These are phyloP conservation scores for Varanus komodoensis DNA, from an alignment of 2,113 vertebrate genomes.

Conservation along the genomic window DNA sequence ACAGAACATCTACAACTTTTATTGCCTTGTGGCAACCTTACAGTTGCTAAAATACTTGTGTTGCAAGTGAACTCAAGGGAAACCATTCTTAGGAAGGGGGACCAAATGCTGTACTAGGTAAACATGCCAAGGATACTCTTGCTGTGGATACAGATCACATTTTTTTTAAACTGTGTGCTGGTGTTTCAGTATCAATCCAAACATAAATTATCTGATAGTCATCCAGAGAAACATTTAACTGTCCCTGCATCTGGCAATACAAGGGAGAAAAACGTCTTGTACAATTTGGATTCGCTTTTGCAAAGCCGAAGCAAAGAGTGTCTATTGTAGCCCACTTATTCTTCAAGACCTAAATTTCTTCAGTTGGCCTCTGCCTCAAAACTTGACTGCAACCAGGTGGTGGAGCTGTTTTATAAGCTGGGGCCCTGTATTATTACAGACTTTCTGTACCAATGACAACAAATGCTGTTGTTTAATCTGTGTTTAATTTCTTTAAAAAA, in stretches of 20 bases:
- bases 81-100: neutral
- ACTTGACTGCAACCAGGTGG: neutral
- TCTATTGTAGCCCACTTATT: neutral
- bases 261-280: neutral
- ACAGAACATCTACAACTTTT: neutral
- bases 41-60: neutral
- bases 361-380: neutral
- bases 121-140: too few species aligned
- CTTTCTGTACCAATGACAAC: neutral
- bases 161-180: neutral
- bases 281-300: neutral
- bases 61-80: neutral
- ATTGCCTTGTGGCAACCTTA: neutral
- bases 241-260: neutral
- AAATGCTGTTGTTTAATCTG: neutral
- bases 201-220: too few species aligned
- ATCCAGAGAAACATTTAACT: neutral
- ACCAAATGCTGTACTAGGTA: neutral
- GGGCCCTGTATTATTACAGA: neutral
- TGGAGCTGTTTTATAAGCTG: neutral
- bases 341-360: neutral
- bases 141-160: neutral
- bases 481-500: neutral
- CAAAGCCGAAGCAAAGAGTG: neutral
- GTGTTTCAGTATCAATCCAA: too few species aligned